phyloP scores from a whole-genome alignment of 64 coral and sea anemone genomes.

The Montipora cactus region DNA sequence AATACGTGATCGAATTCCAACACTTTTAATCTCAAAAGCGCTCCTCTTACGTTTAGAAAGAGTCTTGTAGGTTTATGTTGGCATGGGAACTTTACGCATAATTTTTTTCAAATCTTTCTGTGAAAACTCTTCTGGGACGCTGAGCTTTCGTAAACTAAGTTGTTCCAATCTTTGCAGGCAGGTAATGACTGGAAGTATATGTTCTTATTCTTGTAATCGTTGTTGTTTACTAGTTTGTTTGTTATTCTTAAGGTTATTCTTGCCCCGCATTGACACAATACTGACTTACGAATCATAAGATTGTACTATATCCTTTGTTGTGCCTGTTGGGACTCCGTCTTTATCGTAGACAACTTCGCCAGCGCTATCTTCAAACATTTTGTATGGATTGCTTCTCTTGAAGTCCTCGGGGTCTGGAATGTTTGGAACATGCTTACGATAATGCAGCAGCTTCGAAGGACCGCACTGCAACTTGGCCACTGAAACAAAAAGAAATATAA shows the following conservation, averaged over 20 bases:
- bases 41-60: too few species aligned
- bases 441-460: conserved; percentile 27
- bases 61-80: too few species aligned
- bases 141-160: too few species aligned
- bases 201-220: too few species aligned
- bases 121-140: too few species aligned
- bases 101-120: too few species aligned
- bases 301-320: conserved; percentile 51
- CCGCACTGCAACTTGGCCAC: conserved; percentile 52
- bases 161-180: too few species aligned
- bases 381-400: conserved; percentile 21
- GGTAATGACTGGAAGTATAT: too few species aligned
- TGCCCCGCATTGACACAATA: neutral
- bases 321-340: conserved; percentile 41
- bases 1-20: too few species aligned
- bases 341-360: conserved; percentile 52
- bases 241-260: neutral
- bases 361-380: conserved; percentile 30
- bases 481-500: neutral
- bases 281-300: conserved; percentile 66
- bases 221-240: too few species aligned
- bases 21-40: too few species aligned
- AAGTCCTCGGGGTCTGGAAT: neutral
- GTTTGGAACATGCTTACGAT: conserved; percentile 16
- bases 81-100: too few species aligned